A percentile compares a stretch with the other conserved stretches of the same genome.
phyloP scores from a whole-genome alignment of 2,797 vertebrate genomes.

The Decapterus maruadsi region DNA sequence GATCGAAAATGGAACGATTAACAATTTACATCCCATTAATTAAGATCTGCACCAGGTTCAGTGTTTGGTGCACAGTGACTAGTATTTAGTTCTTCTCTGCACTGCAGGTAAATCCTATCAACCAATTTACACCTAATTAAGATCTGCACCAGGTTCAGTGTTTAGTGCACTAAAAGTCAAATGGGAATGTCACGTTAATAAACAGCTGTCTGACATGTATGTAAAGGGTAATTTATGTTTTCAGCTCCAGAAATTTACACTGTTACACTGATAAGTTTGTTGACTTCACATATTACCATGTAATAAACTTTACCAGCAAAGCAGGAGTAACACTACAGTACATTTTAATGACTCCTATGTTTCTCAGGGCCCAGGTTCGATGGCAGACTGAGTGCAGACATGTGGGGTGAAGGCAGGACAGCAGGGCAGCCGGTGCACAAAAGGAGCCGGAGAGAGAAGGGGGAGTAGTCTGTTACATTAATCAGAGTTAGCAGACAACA shows the following conservation, averaged over 20 bases:
- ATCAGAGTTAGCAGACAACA: slow-evolving; percentile 82
- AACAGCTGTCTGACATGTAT: not conserved
- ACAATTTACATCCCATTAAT: no score
- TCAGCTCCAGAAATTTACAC: not conserved
- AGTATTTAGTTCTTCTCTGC: no score
- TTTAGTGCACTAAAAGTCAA: not conserved
- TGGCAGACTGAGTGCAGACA: slow-evolving; percentile 57
- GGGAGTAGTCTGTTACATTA: slow-evolving; percentile 74
- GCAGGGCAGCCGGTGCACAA: slow-evolving; percentile 48
- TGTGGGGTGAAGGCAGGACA: slow-evolving; percentile 68
- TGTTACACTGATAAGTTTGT: not conserved
- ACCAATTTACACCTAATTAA: not conserved
- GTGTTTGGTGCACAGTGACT: no score
- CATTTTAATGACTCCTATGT: slow-evolving; percentile 27
- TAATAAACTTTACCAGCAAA: slow-evolving; percentile 4
- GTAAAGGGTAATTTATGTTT: not conserved
- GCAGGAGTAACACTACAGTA: slow-evolving; percentile 22
- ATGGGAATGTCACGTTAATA: not conserved
- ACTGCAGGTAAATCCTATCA: not conserved
- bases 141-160: not conserved
- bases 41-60: no score
- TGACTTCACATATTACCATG: slow-evolving; percentile 3
- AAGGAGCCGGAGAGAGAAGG: slow-evolving; percentile 47
- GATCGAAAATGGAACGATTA: no score
- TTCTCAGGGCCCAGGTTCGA: slow-evolving; percentile 21